Conservation (phyloP, 2,888 invertebrate genomes). For the Hypselothyrea guttata region DNA sequence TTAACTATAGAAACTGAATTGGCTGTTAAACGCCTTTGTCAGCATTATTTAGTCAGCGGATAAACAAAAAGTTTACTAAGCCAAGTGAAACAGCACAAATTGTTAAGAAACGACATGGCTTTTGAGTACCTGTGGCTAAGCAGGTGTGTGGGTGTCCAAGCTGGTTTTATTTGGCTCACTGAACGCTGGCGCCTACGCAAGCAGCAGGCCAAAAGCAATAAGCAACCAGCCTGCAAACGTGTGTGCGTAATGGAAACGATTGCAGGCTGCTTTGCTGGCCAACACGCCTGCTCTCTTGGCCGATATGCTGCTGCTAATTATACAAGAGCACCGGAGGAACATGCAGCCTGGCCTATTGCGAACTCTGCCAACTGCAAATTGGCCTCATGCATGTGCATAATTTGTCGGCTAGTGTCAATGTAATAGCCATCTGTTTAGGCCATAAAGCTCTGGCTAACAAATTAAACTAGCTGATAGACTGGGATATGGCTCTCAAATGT, state of each 20-base stretch:
- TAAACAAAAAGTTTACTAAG: too few relatives aligned
- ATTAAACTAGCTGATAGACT: too few relatives aligned
- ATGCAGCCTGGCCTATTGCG: conserved; percentile 16
- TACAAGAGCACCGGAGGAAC: conserved; percentile 21
- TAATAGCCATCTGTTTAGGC: conserved; percentile 8
- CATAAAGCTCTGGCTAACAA: too few relatives aligned
- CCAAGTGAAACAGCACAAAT: background rate
- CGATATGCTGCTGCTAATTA: conserved; percentile 53
- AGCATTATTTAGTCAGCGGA: background rate
- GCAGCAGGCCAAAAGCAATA: background rate
- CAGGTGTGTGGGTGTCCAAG: conserved; percentile 50
- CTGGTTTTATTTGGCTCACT: conserved; percentile 38
- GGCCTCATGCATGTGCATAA: conserved; percentile 37
- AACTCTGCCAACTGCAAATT: conserved; percentile 37
- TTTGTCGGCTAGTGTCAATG: conserved; percentile 42
- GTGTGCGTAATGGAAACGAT: conserved; percentile 53
- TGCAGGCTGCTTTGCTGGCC: conserved; percentile 36
- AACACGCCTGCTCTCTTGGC: conserved; percentile 45
- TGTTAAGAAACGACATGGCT: background rate
- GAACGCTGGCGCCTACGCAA: conserved; percentile 49
- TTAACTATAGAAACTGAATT: background rate
- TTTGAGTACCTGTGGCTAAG: conserved; percentile 9
- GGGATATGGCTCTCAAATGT: too few relatives aligned
- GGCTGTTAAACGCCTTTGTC: background rate
- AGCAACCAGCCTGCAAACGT: too few relatives aligned